Conservation (phyloP, 2,797 vertebrate genomes). For the Malurus leucopterus region DNA sequence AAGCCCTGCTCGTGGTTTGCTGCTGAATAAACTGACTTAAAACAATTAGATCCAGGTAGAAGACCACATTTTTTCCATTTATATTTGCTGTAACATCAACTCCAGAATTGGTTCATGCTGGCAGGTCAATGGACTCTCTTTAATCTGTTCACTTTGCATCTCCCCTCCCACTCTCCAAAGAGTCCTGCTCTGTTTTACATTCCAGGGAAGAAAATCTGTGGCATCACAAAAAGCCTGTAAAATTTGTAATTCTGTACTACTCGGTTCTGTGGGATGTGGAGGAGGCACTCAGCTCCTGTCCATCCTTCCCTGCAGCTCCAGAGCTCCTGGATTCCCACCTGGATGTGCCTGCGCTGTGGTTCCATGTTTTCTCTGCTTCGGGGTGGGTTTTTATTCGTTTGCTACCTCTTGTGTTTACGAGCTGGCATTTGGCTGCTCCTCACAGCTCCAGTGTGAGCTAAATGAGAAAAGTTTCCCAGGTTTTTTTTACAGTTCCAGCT, state of each 20-base stretch:
- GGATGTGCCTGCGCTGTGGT: not conserved
- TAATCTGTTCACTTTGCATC: not conserved
- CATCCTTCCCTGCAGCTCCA: not conserved
- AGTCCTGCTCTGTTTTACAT: not conserved
- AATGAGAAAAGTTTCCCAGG: not conserved
- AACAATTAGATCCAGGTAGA: not conserved
- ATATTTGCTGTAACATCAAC: not conserved
- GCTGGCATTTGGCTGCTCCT: not conserved
- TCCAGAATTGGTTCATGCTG: accelerated
- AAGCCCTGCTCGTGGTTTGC: not conserved
- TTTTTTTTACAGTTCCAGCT: not conserved
- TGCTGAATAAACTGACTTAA: not conserved
- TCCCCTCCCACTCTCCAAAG: not conserved
- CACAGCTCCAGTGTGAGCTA: not conserved
- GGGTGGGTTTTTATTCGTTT: not conserved
- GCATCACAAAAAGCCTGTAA: not conserved
- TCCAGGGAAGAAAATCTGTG: not conserved
- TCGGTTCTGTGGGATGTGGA: accelerated
- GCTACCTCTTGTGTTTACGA: not conserved
- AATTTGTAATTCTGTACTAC: not conserved
- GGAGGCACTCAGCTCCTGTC: not conserved
- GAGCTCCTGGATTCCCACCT: not conserved
- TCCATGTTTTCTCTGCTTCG: not conserved
- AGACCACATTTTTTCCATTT: not conserved
- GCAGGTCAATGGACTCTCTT: not conserved